A percentile compares a stretch with the other conserved stretches of the same genome.
Conservation (phyloP, 92 coral and sea anemone genomes). For the Pocillopora meandrina region DNA sequence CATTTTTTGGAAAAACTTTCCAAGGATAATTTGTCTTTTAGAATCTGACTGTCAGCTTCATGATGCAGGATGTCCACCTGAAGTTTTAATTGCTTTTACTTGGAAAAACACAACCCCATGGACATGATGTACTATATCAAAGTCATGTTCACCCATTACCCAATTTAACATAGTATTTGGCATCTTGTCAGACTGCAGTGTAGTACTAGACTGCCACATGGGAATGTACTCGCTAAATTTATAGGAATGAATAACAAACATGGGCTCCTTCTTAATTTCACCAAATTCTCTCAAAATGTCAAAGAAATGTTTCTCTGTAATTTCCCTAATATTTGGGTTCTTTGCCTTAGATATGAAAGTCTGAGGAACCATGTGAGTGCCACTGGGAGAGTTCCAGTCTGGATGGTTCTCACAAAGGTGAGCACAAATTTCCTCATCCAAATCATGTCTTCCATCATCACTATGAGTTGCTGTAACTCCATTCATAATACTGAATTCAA, state of each 20-base stretch:
- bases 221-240: not conserved
- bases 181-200: no score
- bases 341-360: not conserved
- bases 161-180: not conserved
- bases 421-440: slow-evolving; percentile 30
- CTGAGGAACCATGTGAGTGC: slow-evolving; percentile 26
- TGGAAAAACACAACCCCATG: slow-evolving; percentile 36
- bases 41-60: slow-evolving; percentile 13
- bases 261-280: slow-evolving; percentile 11
- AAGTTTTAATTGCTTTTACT: slow-evolving; percentile 20
- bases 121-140: slow-evolving; percentile 24
- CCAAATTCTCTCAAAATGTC: slow-evolving; percentile 28
- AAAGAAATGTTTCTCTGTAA: not conserved
- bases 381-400: slow-evolving; percentile 16
- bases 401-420: not conserved
- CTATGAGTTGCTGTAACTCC: no score
- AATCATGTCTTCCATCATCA: slow-evolving; percentile 33
- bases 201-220: no score
- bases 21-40: not conserved
- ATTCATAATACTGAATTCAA: no score
- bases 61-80: not conserved
- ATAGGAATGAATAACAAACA: slow-evolving; percentile 39
- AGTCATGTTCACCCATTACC: slow-evolving; percentile 42
- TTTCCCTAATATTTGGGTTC: not conserved
- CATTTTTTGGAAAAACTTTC: not conserved